phyloP scores from a whole-genome alignment of 2,888 invertebrate genomes.

The Pollenia angustigena region DNA sequence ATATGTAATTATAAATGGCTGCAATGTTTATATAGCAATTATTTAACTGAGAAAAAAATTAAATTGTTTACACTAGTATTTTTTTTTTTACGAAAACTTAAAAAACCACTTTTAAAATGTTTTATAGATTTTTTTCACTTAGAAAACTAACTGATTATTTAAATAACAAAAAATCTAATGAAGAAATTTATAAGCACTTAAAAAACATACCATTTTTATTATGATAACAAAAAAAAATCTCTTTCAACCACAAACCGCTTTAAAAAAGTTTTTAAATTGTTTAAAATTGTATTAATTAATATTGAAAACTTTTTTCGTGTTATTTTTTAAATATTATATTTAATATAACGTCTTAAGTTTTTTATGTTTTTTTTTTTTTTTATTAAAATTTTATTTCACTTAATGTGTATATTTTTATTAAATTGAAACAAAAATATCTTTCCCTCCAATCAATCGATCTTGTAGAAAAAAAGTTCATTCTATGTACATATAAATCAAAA shows the following conservation, averaged over 20 bases:
- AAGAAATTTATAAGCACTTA: constrained; percentile 20
- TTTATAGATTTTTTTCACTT: neutral
- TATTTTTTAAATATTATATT: neutral
- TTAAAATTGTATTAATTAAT: neutral
- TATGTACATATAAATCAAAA: constrained; percentile 1
- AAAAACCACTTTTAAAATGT: constrained; percentile 32
- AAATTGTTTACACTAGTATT: constrained; percentile 5
- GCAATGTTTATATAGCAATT: constrained; percentile 29
- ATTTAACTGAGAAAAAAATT: neutral
- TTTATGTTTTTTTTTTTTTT: neutral
- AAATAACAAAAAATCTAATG: neutral
- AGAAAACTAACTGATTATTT: neutral
- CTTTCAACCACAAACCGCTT: constrained; percentile 57
- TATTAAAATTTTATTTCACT: constrained; percentile 6
- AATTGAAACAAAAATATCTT: neutral
- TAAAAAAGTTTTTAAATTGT: neutral
- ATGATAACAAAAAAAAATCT: neutral
- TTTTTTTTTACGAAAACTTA: constrained; percentile 1
- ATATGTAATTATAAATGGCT: constrained; percentile 21
- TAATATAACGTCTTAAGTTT: neutral
- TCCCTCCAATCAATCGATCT: neutral
- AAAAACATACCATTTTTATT: constrained; percentile 42
- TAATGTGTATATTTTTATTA: constrained; percentile 3
- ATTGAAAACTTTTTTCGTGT: neutral
- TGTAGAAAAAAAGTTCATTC: neutral